Base-by-base conservation (phyloP, 2,888 invertebrate genomes). In the Rhingia campestris region DNA sequence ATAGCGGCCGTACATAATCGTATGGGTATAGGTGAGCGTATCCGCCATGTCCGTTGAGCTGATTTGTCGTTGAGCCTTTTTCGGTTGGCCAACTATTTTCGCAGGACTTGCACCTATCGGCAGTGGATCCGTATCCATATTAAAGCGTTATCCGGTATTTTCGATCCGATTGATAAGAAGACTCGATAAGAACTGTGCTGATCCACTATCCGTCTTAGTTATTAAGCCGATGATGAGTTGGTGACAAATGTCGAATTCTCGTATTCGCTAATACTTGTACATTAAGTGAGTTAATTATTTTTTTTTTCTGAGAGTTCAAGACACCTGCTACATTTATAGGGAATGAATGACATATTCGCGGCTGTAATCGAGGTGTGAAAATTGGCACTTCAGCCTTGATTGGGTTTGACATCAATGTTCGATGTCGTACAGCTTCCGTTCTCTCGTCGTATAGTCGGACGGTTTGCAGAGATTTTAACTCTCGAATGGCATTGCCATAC, bases 1-100 rank as follows among this genome's bases (percentile, higher is more conserved):
- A 86, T 92, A 92, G 56, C 91, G 90, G 85, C 92, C 92, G 89
- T 92, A 91, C 92, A 92, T 92, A 88, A 91, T 86, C 4, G 90
- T 91, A 72, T 91, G 90, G 4, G 88, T 89, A 58, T 89, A 90
- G 45, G 88, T 89, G 6, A 90, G 87, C 0, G 91, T 90, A 63
- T 87, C 88, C 49, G 89, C 90, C 37, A 86, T 85, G 6, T 88
- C 88, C 6, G 39, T 64, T 14, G 63, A 86, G 9, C 30, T 47
- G 9, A 32, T 56, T 6, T 61, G 54, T 4, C 51, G 58, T 2
- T 75, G 45, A 0, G 14, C 3, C 7, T 53, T 64, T 7, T 59
- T 70, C 2, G 69, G 39, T n/a, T 64, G 37, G 9, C 7, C 22
- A 6, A 72, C 37, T 47, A 61, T 37, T 43, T 51, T 72, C 49